Evolutionary conservation across 2,113 vertebrate genomes (phyloP), one percentile per base, ranked within the genome.

Genomic region (Heloderma charlesbogerti): DNA sequence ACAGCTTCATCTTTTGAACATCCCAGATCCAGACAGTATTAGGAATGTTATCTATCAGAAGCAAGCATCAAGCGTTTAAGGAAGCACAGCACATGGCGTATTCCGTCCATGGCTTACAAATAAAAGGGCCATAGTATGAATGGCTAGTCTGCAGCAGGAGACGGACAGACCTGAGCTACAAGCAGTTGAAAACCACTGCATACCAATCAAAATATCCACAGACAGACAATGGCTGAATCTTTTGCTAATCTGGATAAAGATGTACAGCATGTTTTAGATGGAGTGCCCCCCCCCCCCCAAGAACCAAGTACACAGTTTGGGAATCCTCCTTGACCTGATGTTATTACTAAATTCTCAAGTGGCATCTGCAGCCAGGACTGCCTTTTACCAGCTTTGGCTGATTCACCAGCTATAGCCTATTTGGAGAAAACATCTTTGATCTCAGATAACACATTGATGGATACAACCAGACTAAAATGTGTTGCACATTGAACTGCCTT

Each of bases 1-100:
- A 96, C 69, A 98, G 97, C 22, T 96, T 96, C 97, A 99, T 97
- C 96, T 96, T 98, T 85, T 98, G 97, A 48, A 99, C 92, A 93
- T 99, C 98, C 99, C 99, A 99, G 93, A 99, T 96, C 99, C 99
- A 99, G 31, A 99, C 93, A 0, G 96, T 96, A 0, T 95, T 98
- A 34, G 99, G 98, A 94, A 98, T 96, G 90, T 97, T 99, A 96
- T 99, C 99, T 99, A 92, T 1, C 20, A 78, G 40, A 69, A 60
- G 25, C 1, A 51, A 27, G 48, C 74, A 48, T 3, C 54, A 43
- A 12, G 31, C 7, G 10, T 8, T 43, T 40, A 63, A 63, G 72
- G 5, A 37, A 27, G 9, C 34, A 43, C 60, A 84, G 25, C 29
- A 40, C 54, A 60, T 18, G 37, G 15, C 10, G 34, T 34, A 31